These are phyloP conservation scores for Drosophila leonis DNA, from an alignment of 2,888 invertebrate species.

Conservation along the genomic window DNA sequence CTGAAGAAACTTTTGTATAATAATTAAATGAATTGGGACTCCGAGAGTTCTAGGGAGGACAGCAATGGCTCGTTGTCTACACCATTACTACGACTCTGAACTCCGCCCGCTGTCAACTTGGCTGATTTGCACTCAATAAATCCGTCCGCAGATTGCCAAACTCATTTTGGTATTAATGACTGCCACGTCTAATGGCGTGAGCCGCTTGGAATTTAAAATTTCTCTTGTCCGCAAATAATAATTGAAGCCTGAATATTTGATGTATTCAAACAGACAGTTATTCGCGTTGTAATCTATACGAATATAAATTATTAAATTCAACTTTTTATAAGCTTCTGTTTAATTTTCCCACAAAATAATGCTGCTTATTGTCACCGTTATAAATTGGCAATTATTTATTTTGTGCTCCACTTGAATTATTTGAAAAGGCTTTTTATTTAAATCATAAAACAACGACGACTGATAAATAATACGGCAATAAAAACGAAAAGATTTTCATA, in stretches of 20 bases:
- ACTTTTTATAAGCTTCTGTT: constrained; percentile 20
- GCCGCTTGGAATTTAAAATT: constrained; percentile 51
- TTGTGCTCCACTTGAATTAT: constrained; percentile 10
- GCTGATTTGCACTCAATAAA: constrained; percentile 78
- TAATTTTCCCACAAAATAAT: constrained; percentile 1
- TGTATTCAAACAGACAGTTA: constrained; percentile 1
- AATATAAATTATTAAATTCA: constrained; percentile 31
- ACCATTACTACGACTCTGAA: background rate
- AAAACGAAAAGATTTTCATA: constrained; percentile 31
- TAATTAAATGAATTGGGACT: constrained; percentile 77
- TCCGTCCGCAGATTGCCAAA: constrained; percentile 59
- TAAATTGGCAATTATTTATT: constrained; percentile 41
- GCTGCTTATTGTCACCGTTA: constrained; percentile 12
- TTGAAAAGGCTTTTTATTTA: constrained; percentile 45
- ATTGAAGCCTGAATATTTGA: constrained; percentile 50
- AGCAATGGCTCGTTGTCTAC: constrained; percentile 12
- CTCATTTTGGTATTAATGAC: constrained; percentile 56
- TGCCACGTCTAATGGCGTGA: constrained; percentile 20
- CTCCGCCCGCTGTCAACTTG: constrained; percentile 3
- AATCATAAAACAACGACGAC: constrained; percentile 42
- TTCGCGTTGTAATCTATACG: constrained; percentile 13
- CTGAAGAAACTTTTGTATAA: constrained; percentile 66
- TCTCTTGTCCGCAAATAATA: constrained; percentile 47
- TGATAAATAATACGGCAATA: constrained; percentile 53
- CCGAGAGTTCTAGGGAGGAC: constrained; percentile 21